These are phyloP conservation scores for Automeris io DNA, from an alignment of 2,888 invertebrate genomes.

Conservation along the genomic window DNA sequence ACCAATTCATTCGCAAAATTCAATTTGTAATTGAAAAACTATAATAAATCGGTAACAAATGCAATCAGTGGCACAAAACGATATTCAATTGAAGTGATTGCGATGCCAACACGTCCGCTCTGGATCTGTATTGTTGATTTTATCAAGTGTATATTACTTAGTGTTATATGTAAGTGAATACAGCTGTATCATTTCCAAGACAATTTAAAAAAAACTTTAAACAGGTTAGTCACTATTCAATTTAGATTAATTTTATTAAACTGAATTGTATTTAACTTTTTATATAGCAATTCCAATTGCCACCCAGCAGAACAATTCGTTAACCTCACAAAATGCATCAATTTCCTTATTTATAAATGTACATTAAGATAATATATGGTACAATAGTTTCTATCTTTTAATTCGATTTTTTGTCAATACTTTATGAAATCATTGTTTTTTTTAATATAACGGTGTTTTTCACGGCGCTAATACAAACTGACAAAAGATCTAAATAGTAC, in stretches of 20 bases:
- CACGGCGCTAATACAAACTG: too few species aligned
- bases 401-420: too few species aligned
- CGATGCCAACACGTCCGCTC: conserved; percentile 12
- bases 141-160: conserved; percentile 14
- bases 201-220: neutral
- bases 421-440: too few species aligned
- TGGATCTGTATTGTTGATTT: conserved; percentile 10
- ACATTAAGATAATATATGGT: too few species aligned
- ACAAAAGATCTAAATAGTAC: too few species aligned
- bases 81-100: conserved; percentile 19
- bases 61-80: conserved; percentile 18
- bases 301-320: too few species aligned
- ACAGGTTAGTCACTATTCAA: neutral
- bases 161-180: neutral
- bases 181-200: neutral
- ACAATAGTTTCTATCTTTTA: too few species aligned
- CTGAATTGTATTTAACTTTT: neutral
- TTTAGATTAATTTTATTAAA: neutral
- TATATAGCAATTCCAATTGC: too few species aligned
- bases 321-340: too few species aligned
- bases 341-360: too few species aligned
- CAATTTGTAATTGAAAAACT: conserved; percentile 21
- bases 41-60: conserved; percentile 15
- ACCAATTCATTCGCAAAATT: conserved; percentile 27
- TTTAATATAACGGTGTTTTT: too few species aligned